Percentiles rank a stretch among this genome's conserved stretches.
Evolutionary conservation across 2,797 vertebrate species (phyloP).

Genomic region (Nasua narica): DNA sequence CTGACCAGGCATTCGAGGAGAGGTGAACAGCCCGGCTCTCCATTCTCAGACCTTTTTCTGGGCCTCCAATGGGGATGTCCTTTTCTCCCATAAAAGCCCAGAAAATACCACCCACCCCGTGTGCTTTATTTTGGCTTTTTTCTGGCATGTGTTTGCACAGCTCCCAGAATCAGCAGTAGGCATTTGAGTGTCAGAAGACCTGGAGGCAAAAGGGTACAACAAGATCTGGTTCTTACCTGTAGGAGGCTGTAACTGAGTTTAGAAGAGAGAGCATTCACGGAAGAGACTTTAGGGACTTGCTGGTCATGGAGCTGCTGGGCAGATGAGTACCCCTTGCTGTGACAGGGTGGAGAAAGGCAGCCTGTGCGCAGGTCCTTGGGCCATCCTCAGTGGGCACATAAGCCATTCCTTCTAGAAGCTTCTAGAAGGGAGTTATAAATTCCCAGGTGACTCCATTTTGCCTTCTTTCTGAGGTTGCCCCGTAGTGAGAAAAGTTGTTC

Average conservation of each 20-base stretch:
- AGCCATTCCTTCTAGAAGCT: background rate
- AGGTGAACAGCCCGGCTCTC: background rate
- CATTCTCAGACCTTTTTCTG: background rate
- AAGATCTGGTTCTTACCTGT: background rate
- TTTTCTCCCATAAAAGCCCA: background rate
- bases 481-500: background rate
- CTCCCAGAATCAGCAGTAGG: background rate
- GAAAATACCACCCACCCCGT: background rate
- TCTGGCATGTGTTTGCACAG: background rate
- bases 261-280: background rate
- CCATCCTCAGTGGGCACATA: background rate
- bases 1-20: background rate
- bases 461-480: background rate
- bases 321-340: accelerated
- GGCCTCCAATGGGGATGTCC: background rate
- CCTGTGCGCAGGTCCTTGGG: background rate
- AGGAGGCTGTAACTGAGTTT: background rate
- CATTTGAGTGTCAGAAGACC: background rate
- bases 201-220: background rate
- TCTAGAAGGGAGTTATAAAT: background rate
- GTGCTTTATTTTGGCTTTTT: background rate
- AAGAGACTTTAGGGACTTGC: background rate
- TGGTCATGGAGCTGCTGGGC: background rate
- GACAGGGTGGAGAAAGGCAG: background rate
- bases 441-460: background rate